Base-by-base conservation (phyloP, 2,888 invertebrate genomes). In the Cerceris ruficornis region DNA sequence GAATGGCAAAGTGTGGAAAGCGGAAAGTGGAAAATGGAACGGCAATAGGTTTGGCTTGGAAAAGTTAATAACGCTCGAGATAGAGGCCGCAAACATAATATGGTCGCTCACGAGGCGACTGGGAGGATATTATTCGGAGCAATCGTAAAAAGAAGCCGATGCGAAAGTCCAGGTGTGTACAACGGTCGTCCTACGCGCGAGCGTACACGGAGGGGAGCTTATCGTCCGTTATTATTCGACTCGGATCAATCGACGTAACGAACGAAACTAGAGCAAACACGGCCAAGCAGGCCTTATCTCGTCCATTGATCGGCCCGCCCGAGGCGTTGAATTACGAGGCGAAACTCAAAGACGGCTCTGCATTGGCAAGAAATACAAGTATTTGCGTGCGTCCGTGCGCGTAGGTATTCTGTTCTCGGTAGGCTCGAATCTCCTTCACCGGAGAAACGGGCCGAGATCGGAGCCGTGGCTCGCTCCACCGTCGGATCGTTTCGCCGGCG, bases 141-240 rank as follows among this genome's bases (percentile, higher is more conserved):
- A 82, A 82, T 86, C 65, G 82, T 77, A 84, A 76, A 80, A 84
- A 83, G 82, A 79, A 81, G 74, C 76, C 81, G 76, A 80, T 88
- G 88, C 82, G 88, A 89, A 89, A 57, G 68, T 80, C 81, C 89
- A 89, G 87, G 83, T 89, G 88, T 66, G 70, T 7, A 28, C 46
- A 42, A 59, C 66, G 54, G 11, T 5, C 55, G 11, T n/a, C 50
- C 59, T 49, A 60, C 54, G 54, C 57, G 60, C 66, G 64, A 78
- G 73, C 62, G 62, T 61, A 59, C 68, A 55, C 65, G 52, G 42
- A 58, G 72, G 71, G 77, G 61, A 58, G 69, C 68, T 85, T 85
- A 85, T 85, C 84, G 71, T 50, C 54, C 52, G 52, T 81, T 75
- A 80, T 81, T 85, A 70, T 80, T 86, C 77, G 77, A 77, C 68